phyloP scores from a whole-genome alignment of 2,888 invertebrate species.

The Nomada fucata region DNA sequence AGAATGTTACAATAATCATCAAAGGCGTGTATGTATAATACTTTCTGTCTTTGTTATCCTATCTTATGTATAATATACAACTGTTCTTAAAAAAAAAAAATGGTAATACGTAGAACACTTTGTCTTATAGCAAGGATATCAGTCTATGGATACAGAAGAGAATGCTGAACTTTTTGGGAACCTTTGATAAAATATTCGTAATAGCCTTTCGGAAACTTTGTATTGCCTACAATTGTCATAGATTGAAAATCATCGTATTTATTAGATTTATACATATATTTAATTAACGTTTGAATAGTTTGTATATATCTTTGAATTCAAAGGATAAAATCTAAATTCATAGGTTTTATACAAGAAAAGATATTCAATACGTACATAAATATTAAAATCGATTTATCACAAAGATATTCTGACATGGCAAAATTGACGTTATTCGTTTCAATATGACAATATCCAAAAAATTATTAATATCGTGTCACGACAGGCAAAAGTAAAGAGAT shows the following conservation, averaged over 20 bases:
- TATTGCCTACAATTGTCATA: constrained; percentile 44
- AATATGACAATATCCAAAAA: constrained; percentile 29
- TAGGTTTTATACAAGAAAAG: constrained; percentile 37
- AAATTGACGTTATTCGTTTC: constrained; percentile 17
- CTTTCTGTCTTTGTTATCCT: background rate
- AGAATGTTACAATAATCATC: constrained; percentile 79
- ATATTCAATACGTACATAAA: constrained; percentile 1
- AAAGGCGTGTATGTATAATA: constrained; percentile 78
- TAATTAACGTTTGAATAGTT: constrained; percentile 35
- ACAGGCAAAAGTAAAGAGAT: constrained; percentile 27
- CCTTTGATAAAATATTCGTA: constrained; percentile 65
- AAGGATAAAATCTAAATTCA: constrained; percentile 30
- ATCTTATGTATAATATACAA: background rate
- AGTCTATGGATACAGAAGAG: constrained; percentile 81
- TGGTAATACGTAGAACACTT: constrained; percentile 62
- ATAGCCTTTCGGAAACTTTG: constrained; percentile 49
- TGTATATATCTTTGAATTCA: constrained; percentile 48
- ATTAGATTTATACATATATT: constrained; percentile 52
- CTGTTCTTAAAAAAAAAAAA: too few relatives aligned
- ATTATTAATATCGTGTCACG: constrained; percentile 18
- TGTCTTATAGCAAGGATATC: constrained; percentile 81
- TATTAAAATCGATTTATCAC: constrained; percentile 22
- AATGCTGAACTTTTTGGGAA: constrained; percentile 80
- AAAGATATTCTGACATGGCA: background rate
- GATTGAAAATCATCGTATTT: constrained; percentile 43